Conservation (phyloP, 2,113 vertebrate species). For the Hemicordylus capensis region DNA sequence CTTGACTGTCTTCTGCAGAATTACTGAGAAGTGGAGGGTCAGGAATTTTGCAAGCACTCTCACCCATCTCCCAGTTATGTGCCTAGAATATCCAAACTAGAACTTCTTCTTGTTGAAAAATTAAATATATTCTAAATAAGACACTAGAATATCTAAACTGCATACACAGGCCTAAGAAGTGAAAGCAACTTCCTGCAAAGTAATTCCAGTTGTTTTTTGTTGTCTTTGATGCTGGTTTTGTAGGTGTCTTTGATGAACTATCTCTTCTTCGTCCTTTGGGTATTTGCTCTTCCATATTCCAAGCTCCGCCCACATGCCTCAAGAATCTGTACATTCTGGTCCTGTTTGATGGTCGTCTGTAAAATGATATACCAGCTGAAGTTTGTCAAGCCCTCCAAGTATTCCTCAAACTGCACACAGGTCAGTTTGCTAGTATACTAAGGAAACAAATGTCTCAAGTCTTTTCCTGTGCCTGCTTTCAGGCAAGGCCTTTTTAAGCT, state of each 20-base stretch:
- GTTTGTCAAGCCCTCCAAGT: conserved; percentile 74
- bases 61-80: not conserved
- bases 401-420: conserved; percentile 79
- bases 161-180: not conserved
- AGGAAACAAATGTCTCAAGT: not conserved
- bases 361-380: conserved; percentile 85
- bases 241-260: conserved; percentile 81
- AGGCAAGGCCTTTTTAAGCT: no score
- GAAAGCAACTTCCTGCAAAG: not conserved
- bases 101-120: no score
- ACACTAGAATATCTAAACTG: not conserved
- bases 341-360: conserved; percentile 78
- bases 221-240: not conserved
- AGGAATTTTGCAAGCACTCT: not conserved
- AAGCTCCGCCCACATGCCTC: conserved; percentile 70
- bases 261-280: conserved; percentile 77
- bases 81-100: not conserved
- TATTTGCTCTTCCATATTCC: conserved; percentile 75
- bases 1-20: not conserved
- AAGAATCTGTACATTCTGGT: conserved; percentile 77
- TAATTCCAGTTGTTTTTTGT: not conserved
- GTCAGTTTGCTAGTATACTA: conserved; percentile 60
- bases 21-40: not conserved
- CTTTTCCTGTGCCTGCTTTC: not conserved
- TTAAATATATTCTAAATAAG: no score